Evolutionary conservation across 2,888 invertebrate species (phyloP), one percentile per base, ranked within the genome.

Genomic region (Zaprionus bogoriensis): DNA sequence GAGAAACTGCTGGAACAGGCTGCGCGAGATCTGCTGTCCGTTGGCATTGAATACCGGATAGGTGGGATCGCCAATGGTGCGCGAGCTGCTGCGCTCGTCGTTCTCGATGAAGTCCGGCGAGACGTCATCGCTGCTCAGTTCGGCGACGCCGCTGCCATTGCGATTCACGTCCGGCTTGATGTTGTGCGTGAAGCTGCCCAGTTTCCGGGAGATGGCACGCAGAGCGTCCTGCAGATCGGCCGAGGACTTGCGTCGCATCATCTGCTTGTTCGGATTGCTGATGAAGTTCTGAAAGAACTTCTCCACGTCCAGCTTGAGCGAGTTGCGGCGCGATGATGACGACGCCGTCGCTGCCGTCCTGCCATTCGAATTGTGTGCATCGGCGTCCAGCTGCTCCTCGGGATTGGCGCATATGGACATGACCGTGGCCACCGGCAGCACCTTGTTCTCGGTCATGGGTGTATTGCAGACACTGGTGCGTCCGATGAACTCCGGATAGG

Each of bases 381-480:
- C 78, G 0, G 78, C 84, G 7, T 81, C 81, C n/a, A n/a, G n/a
- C 55, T 85, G 77, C 38, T 85, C 92, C 42, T 93, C 93, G 0
- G 94, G 93, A 83, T 94, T 93, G 67, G 93, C 93, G 87, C 95
- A 95, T 77, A 96, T 96, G 0, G 95, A 95, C 71, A 96, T 92
- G 36, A 95, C 94, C 62, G 93, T 95, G 7, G 93, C 95, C n/a
- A 94, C 94, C 75, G 95, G 95, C 4, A 96, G 87, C 1, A 96
- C 92, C 89, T 95, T 95, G 88, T 93, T 94, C 86, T 96, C 96
- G 0, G 94, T 93, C 93, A 96, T 93, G 0, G 96, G 96, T 0
- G 96, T 96, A 0, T 95, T 95, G 70, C 95, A 95, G 0, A 96
- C 94, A 67, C 95, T 95, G 0, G 95, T 95, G 69, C 95, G 94